A percentile compares a stretch with the other conserved stretches of the same genome.
Conservation (phyloP, 2,888 invertebrate species). For the Eretmocerus hayati region DNA sequence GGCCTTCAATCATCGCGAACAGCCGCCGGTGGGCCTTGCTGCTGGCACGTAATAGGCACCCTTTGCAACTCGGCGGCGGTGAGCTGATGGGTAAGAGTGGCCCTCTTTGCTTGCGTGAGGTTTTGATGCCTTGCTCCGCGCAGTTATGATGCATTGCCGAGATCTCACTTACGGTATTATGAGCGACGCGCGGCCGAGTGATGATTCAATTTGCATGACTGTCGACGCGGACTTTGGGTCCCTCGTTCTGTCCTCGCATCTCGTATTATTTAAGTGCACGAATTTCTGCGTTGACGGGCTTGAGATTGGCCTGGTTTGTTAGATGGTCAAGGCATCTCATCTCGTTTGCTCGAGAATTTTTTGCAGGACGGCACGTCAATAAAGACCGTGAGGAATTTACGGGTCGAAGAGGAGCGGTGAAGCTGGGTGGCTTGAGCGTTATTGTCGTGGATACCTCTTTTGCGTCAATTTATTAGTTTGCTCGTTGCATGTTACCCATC, state of each 20-base stretch:
- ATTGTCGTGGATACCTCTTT: background rate
- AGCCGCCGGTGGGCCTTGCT: no score
- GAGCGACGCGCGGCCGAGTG: background rate
- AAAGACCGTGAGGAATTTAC: background rate
- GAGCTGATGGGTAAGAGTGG: no score
- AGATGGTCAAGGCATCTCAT: no score
- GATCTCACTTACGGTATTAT: constrained; percentile 2
- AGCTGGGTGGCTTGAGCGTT: background rate
- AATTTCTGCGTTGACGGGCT: no score
- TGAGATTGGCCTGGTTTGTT: no score
- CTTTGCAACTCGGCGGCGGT: constrained; percentile 1
- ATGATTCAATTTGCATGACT: constrained; percentile 7
- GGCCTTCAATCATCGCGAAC: constrained; percentile 10
- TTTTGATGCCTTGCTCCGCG: background rate
- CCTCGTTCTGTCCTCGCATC: no score
- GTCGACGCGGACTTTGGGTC: no score
- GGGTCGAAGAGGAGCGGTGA: background rate
- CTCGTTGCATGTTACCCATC: no score
- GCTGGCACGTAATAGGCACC: constrained; percentile 14
- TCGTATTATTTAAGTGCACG: no score
- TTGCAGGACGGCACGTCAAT: background rate
- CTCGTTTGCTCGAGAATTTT: background rate
- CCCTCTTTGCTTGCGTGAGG: background rate
- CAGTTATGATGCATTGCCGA: constrained; percentile 1
- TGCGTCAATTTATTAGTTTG: background rate